Conservation (phyloP, 2,888 invertebrate genomes). For the Catocala sponsa region DNA sequence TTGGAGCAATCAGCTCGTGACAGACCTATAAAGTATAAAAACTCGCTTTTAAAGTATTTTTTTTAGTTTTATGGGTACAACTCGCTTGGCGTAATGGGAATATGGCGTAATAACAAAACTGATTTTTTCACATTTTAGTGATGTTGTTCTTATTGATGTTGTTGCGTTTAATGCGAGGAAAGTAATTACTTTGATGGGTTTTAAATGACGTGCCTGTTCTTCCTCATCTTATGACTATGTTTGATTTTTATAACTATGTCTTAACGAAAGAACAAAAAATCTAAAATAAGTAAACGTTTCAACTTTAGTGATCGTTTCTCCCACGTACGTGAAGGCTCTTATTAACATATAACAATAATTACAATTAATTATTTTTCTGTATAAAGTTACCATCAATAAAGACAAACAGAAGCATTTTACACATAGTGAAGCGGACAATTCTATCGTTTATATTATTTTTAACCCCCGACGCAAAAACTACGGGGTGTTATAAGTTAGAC, state of each 20-base stretch:
- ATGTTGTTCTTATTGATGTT: conserved; percentile 16
- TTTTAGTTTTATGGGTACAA: conserved; percentile 47
- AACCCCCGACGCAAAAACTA: no score
- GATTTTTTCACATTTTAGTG: conserved; percentile 25
- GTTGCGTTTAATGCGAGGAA: conserved; percentile 7
- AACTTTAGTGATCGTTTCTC: no score
- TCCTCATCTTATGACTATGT: conserved; percentile 17
- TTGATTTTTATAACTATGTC: background rate
- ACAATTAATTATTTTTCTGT: no score
- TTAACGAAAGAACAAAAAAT: no score
- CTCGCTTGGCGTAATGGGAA: conserved; percentile 25
- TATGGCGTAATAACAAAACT: conserved; percentile 23
- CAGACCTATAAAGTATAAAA: conserved; percentile 71
- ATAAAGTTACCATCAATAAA: no score
- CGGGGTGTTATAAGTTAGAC: no score
- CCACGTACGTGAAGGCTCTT: no score
- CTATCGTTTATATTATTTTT: no score
- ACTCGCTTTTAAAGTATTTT: conserved; percentile 59
- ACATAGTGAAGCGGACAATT: no score
- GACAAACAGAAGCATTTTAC: no score
- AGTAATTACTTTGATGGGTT: conserved; percentile 24
- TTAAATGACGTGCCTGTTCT: conserved; percentile 3
- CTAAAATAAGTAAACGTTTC: no score
- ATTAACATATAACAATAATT: no score
- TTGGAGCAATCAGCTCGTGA: conserved; percentile 75